Conservation (phyloP, 2,797 vertebrate species). For the Thunnus albacares region DNA sequence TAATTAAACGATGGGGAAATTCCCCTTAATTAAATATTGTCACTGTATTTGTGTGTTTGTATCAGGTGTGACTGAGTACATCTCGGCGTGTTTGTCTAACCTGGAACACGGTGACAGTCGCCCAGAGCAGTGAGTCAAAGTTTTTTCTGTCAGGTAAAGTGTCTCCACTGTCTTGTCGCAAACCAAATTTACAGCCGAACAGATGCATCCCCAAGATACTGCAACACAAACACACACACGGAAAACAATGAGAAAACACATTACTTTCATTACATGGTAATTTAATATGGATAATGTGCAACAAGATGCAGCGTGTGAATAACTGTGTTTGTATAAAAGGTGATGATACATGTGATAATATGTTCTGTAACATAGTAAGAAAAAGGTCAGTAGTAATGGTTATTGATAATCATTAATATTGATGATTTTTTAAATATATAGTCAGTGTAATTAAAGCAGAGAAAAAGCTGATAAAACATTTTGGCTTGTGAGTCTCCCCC, state of each 20-base stretch:
- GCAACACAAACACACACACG: constrained; percentile 55
- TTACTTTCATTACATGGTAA: constrained; percentile 39
- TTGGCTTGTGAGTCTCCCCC: neutral
- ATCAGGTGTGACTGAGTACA: constrained; percentile 14
- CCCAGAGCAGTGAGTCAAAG: constrained; percentile 96
- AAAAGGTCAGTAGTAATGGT: neutral
- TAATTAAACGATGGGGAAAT: constrained; percentile 14
- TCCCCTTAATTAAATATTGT: constrained; percentile 29
- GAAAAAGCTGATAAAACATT: constrained; percentile 10
- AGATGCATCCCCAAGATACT: constrained; percentile 99
- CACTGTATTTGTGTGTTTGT: neutral
- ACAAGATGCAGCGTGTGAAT: constrained; percentile 10
- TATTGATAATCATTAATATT: neutral
- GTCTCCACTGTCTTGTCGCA: constrained; percentile 92
- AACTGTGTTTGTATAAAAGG: constrained; percentile 31
- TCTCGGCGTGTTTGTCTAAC: constrained; percentile 74
- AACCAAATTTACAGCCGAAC: constrained; percentile 97
- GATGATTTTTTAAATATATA: neutral
- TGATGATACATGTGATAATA: constrained; percentile 27
- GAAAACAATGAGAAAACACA: constrained; percentile 25
- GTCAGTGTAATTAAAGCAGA: constrained; percentile 26
- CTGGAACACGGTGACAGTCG: constrained; percentile 97
- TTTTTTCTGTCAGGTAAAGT: constrained; percentile 95
- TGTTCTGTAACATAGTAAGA: constrained; percentile 13
- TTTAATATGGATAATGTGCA: constrained; percentile 31